These are phyloP conservation scores for Galendromus occidentalis DNA, from an alignment of 1,140 invertebrate genomes.

Conservation along the genomic window DNA sequence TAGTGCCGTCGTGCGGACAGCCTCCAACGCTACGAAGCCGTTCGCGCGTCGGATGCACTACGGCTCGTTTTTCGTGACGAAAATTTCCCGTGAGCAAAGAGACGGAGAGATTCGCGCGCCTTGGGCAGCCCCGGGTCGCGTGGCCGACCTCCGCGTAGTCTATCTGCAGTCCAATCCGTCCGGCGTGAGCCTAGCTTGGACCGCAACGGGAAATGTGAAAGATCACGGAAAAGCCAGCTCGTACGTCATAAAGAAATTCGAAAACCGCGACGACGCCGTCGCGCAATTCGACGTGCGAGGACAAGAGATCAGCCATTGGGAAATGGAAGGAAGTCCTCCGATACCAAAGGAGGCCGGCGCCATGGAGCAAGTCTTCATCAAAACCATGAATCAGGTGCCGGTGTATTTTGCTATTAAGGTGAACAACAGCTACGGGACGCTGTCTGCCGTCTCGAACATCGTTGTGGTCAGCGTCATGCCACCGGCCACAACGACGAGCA, in stretches of 20 bases:
- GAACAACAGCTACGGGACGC: background rate
- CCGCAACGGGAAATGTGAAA: constrained; percentile 4
- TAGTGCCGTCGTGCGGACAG: background rate
- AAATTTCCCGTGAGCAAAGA: background rate
- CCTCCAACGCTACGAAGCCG: background rate
- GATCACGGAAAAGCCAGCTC: constrained; percentile 7
- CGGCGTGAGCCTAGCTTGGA: background rate
- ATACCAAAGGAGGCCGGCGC: background rate
- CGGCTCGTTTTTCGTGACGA: background rate
- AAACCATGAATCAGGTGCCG: background rate
- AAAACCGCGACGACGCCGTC: constrained; percentile 4
- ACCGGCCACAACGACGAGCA: background rate
- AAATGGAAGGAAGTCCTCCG: background rate
- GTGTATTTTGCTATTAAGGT: background rate
- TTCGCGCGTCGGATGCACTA: background rate
- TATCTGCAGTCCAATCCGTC: background rate
- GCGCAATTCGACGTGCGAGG: background rate
- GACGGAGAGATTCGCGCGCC: background rate
- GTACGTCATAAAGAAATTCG: background rate
- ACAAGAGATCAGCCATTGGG: background rate
- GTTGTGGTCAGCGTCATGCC: background rate
- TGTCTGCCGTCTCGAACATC: constrained; percentile 6
- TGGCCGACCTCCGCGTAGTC: background rate
- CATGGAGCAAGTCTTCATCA: background rate
- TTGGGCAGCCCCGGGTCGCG: background rate